phyloP scores from a whole-genome alignment of 2,888 invertebrate genomes.

The Crepidodera aurea region DNA sequence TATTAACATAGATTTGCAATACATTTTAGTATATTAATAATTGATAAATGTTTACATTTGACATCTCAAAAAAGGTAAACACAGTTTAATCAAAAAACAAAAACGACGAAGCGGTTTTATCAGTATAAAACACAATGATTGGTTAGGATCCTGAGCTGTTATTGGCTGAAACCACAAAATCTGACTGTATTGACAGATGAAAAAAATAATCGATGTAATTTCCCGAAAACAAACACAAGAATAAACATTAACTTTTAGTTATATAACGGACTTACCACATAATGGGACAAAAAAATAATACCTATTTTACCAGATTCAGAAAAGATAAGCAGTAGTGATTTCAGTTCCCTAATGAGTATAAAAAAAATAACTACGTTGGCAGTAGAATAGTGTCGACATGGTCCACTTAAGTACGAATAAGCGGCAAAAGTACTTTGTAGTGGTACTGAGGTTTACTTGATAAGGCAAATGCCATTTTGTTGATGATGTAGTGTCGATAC shows the following conservation, averaged over 20 bases:
- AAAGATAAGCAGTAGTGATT: not conserved
- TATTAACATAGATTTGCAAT: too few species aligned
- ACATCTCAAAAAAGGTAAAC: too few species aligned
- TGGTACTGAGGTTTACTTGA: not conserved
- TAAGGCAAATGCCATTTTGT: slow-evolving; percentile 1
- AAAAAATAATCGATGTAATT: too few species aligned
- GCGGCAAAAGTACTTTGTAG: slow-evolving; percentile 10
- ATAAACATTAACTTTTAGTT: not conserved
- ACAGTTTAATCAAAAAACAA: too few species aligned
- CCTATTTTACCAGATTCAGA: not conserved
- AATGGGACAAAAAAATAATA: not conserved
- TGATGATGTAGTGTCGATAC: not conserved
- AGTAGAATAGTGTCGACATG: not conserved
- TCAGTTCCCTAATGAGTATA: slow-evolving; percentile 10
- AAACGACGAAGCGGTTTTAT: too few species aligned
- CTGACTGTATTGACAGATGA: too few species aligned
- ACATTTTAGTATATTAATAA: too few species aligned
- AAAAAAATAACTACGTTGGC: not conserved
- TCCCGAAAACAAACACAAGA: too few species aligned
- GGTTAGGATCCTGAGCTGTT: too few species aligned
- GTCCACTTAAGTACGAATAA: slow-evolving; percentile 3
- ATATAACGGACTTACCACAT: not conserved
- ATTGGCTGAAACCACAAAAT: too few species aligned
- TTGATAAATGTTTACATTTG: too few species aligned
- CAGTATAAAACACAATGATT: too few species aligned